A percentile compares a stretch with the other conserved stretches of the same genome.
phyloP scores from a whole-genome alignment of 2,113 vertebrate genomes.

The Pogonocichla stellata region DNA sequence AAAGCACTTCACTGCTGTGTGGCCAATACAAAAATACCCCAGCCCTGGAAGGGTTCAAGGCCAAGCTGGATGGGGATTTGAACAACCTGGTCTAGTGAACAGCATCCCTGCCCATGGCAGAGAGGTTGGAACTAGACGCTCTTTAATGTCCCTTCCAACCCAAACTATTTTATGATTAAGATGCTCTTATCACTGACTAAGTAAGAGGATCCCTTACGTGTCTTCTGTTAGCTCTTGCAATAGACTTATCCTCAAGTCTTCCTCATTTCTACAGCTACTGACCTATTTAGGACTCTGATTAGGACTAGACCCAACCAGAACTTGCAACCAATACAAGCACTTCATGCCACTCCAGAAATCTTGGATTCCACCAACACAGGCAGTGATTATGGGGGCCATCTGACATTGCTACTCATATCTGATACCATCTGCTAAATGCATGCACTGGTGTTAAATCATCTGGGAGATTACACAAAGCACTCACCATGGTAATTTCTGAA shows the following conservation, averaged over 20 bases:
- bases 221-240: neutral
- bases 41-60: neutral
- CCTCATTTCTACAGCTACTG: neutral
- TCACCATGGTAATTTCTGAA: neutral
- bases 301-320: neutral
- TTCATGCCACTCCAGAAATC: neutral
- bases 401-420: neutral
- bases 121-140: neutral
- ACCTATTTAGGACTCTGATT: neutral
- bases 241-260: neutral
- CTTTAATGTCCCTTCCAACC: neutral
- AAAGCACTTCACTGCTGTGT: neutral
- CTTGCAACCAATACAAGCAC: neutral
- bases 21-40: neutral
- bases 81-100: neutral
- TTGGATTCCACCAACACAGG: neutral
- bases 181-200: neutral
- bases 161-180: neutral
- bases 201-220: neutral
- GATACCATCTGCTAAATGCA: slow-evolving; percentile 20
- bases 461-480: neutral
- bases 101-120: neutral
- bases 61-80: neutral
- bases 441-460: neutral
- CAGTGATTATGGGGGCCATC: neutral